Percentiles rank a stretch among this genome's conserved stretches.
phyloP scores from a whole-genome alignment of 2,888 invertebrate genomes.

The Agrilus cyanescens region DNA sequence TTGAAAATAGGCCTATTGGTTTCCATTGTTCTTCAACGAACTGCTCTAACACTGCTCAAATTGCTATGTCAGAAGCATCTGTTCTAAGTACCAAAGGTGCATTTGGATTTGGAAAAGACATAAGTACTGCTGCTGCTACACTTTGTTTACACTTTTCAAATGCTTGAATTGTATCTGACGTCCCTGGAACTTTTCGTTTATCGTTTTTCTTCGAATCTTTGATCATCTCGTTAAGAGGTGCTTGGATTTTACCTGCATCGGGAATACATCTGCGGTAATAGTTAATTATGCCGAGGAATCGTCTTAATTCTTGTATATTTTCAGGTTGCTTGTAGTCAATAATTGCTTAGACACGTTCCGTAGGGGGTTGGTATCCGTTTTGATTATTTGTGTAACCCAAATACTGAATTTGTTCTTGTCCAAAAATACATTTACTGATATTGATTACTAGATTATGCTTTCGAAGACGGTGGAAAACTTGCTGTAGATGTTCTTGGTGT shows the following conservation, averaged over 20 bases:
- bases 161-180: neutral
- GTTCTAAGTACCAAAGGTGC: neutral
- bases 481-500: constrained; percentile 14
- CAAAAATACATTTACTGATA: constrained; percentile 11
- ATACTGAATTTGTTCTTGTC: neutral
- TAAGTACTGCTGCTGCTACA: neutral
- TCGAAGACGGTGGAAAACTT: constrained; percentile 15
- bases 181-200: neutral
- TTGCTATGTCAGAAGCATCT: too few relatives aligned
- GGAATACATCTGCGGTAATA: too few relatives aligned
- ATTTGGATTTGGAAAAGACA: neutral
- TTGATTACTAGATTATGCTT: constrained; percentile 17
- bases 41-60: neutral
- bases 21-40: neutral
- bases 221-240: neutral
- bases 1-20: neutral
- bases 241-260: neutral
- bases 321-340: neutral
- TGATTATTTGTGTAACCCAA: neutral
- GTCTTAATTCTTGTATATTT: too few relatives aligned
- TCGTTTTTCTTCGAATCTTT: too few relatives aligned
- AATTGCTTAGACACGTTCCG: neutral
- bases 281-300: too few relatives aligned
- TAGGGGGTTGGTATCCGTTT: neutral
- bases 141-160: neutral